Conservation (phyloP, 2,113 vertebrate genomes). For the Odontesthes bonariensis region DNA sequence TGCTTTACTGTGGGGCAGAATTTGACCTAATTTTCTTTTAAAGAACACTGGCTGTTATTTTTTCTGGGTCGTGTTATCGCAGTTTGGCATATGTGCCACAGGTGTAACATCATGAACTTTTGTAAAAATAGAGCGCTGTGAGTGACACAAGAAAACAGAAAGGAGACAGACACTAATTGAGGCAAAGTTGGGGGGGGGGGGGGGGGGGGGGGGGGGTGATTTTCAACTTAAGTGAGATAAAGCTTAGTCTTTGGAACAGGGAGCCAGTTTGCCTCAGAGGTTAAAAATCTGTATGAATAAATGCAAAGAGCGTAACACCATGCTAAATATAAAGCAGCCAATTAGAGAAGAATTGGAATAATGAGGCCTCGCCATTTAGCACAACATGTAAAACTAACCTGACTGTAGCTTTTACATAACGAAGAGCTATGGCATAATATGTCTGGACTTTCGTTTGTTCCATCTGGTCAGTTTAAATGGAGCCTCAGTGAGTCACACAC, state of each 20-base stretch:
- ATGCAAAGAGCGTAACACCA: conserved; percentile 34
- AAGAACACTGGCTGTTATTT: conserved; percentile 36
- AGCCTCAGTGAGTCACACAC: conserved; percentile 55
- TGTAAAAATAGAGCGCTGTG: conserved; percentile 59
- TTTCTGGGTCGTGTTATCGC: conserved; percentile 69
- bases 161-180: conserved; percentile 30
- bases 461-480: conserved; percentile 44
- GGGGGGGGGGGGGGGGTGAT: background rate
- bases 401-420: conserved; percentile 19
- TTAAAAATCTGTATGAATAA: conserved; percentile 40
- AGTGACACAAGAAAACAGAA: conserved; percentile 54
- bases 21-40: conserved; percentile 54
- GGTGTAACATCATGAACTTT: conserved; percentile 41
- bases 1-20: conserved; percentile 23
- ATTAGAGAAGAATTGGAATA: conserved; percentile 22
- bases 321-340: conserved; percentile 48
- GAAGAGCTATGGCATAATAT: conserved; percentile 26
- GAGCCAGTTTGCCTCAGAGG: conserved; percentile 36
- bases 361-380: conserved; percentile 22
- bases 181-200: background rate
- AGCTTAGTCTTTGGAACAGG: conserved; percentile 25
- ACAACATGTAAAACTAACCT: conserved; percentile 5
- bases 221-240: conserved; percentile 25
- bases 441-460: conserved; percentile 50
- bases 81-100: conserved; percentile 58